A percentile compares a stretch with the other conserved stretches of the same genome.
These are phyloP conservation scores for Toxonevra muliebris DNA, from an alignment of 2,888 invertebrate genomes.

Conservation along the genomic window DNA sequence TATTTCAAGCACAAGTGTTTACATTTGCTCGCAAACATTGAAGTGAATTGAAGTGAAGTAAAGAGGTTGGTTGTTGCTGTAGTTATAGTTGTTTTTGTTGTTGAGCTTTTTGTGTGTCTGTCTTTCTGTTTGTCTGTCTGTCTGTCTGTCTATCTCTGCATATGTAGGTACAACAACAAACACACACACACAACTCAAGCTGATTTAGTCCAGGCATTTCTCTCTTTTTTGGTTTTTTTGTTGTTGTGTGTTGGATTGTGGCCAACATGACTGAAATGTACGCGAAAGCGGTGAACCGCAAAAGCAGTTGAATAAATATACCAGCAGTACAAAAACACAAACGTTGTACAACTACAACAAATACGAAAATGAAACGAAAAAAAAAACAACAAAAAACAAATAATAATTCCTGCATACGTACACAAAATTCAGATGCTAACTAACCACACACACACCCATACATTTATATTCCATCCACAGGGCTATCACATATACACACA, in stretches of 20 bases:
- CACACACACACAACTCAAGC: conserved; percentile 2
- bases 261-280: conserved; percentile 28
- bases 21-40: conserved; percentile 25
- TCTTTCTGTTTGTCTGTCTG: conserved; percentile 13
- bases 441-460: neutral
- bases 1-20: conserved; percentile 28
- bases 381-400: conserved; percentile 7
- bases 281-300: conserved; percentile 50
- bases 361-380: conserved; percentile 10
- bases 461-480: conserved; percentile 1
- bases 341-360: too few species aligned
- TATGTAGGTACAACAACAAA: neutral
- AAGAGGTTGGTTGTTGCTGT: conserved; percentile 14
- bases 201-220: conserved; percentile 15
- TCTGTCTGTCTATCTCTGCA: conserved; percentile 9
- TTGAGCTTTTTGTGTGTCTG: conserved; percentile 4
- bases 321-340: conserved; percentile 24
- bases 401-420: neutral
- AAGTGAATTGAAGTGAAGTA: conserved; percentile 24
- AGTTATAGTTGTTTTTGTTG: conserved; percentile 1
- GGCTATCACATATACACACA: conserved; percentile 30
- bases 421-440: neutral
- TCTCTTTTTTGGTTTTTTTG: conserved; percentile 18
- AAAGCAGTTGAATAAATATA: conserved; percentile 59
- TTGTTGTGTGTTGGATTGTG: conserved; percentile 22